Evolutionary conservation across 2,888 invertebrate genomes (phyloP).

Genomic region (Drosophila greeni): DNA sequence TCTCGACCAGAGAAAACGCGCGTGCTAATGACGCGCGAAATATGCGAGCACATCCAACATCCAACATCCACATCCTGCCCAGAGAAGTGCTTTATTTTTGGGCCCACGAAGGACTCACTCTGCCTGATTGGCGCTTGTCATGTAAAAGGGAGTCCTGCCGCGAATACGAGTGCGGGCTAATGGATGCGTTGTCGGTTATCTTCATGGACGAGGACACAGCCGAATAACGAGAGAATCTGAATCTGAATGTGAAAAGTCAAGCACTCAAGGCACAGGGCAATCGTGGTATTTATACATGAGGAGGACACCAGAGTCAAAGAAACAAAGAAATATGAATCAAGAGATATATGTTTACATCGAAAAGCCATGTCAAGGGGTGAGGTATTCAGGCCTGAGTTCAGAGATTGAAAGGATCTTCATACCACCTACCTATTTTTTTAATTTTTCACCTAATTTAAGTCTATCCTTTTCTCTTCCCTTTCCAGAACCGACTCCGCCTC

Average conservation of each 20-base stretch:
- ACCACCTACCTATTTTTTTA: neutral
- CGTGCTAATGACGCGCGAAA: constrained; percentile 77
- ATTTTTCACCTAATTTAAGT: neutral
- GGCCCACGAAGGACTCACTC: constrained; percentile 37
- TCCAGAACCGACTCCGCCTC: constrained; percentile 81
- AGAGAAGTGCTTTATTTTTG: constrained; percentile 64
- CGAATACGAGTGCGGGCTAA: constrained; percentile 25
- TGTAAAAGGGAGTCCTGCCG: constrained; percentile 34
- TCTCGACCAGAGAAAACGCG: constrained; percentile 33
- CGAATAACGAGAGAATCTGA: constrained; percentile 15
- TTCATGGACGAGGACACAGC: constrained; percentile 33
- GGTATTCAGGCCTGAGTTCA: neutral
- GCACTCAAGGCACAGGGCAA: constrained; percentile 13
- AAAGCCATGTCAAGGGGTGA: neutral
- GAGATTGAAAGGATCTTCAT: neutral
- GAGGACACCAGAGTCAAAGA: neutral
- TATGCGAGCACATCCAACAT: constrained; percentile 54
- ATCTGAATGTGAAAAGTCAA: constrained; percentile 22
- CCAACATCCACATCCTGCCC: constrained; percentile 4
- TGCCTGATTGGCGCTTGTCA: constrained; percentile 55
- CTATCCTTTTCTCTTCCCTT: constrained; percentile 57
- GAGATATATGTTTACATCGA: neutral
- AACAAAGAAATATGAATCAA: neutral
- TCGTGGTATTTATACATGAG: constrained; percentile 6
- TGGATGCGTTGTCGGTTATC: constrained; percentile 35